Evolutionary conservation across 1,140 invertebrate genomes (phyloP), one percentile per base, ranked within the genome.

Genomic region (Philopotamus ludificatus): DNA sequence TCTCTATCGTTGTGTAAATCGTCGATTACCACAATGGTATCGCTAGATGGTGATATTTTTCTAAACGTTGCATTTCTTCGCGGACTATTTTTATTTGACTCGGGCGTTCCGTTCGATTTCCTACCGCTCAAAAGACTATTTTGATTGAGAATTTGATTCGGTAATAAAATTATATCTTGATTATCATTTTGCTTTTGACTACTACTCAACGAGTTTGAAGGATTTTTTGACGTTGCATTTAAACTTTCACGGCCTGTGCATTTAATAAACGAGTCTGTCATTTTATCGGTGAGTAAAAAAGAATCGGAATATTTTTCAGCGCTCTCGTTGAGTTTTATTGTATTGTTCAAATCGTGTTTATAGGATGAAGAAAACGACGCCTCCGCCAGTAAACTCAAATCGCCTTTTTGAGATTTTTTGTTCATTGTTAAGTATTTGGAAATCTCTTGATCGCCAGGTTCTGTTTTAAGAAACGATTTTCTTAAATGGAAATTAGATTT

Each of bases 31-130:
- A 44, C 41, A 41, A 50, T 66, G 3, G 63, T 59, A 61, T 16
- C 1, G 44, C 60, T 61, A 12, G 60, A 50, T 0, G 77, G 77
- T 2, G 77, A 76, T 0, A 72, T 25, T 58, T 79, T 81, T 53
- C 76, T 80, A 51, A 80, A 81, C 2, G 79, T 81, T 1, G 76
- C 75, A 61, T 76, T 78, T 20, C 79, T 71, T 70, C 79, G 79
- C 0, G 79, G 79, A 1, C 74, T 74, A 12, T 47, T 51, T 57
- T 65, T 57, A 23, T 51, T 16, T 16, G 60, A 44, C 2, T 66
- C 60, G 21, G 51, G 50, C 15, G 54, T 54, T 1, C 65, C 65
- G 21, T 62, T 70, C 20, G 50, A 44, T 39, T 66, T 63, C 12
- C 26, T 65, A 16, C 39, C 49, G 22, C 41, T 59, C 15, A 55